These are phyloP conservation scores for Falco novaeseelandiae DNA, from an alignment of 2,797 vertebrate species.

Conservation along the genomic window DNA sequence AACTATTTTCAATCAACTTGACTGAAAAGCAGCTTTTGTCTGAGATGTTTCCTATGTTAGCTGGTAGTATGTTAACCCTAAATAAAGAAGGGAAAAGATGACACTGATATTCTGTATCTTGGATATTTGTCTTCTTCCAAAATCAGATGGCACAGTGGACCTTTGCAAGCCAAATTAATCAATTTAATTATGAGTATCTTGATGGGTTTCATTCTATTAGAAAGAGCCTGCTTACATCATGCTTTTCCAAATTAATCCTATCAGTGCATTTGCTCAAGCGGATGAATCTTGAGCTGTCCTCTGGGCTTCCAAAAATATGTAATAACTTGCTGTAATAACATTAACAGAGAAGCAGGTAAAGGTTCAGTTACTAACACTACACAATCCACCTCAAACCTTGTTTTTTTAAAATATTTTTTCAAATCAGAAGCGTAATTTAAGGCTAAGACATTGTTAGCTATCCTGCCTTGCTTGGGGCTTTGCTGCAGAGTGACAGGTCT, in stretches of 20 bases:
- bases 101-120: neutral
- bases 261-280: neutral
- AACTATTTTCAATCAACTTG: neutral
- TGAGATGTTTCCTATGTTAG: neutral
- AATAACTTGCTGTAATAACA: constrained; percentile 29
- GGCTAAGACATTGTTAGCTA: constrained; percentile 30
- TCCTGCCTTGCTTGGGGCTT: constrained; percentile 78
- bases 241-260: neutral
- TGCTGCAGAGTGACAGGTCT: constrained; percentile 86
- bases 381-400: neutral
- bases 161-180: neutral
- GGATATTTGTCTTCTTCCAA: neutral
- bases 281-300: constrained; percentile 16
- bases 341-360: neutral
- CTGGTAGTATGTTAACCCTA: neutral
- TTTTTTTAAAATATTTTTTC: constrained; percentile 3
- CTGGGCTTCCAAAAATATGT: constrained; percentile 26
- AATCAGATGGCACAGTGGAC: neutral
- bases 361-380: constrained; percentile 19
- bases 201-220: neutral
- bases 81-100: neutral
- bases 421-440: constrained; percentile 23
- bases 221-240: neutral
- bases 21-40: neutral
- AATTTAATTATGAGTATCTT: neutral